Evolutionary conservation across 2,888 invertebrate genomes (phyloP).

Genomic region (Caenorhabditis uteleia): DNA sequence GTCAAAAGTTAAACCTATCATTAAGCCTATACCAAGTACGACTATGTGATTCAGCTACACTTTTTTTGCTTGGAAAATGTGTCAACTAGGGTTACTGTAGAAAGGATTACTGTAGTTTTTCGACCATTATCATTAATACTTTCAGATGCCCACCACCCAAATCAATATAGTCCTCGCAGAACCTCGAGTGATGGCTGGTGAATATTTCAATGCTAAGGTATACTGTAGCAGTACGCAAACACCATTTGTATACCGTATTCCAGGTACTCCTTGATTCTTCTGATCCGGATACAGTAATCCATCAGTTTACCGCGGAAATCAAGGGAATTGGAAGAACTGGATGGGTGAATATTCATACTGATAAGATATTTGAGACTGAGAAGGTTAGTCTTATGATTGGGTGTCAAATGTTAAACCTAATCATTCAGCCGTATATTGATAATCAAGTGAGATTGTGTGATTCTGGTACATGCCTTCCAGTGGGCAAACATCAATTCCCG

Average conservation of each 20-base stretch:
- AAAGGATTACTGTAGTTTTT: no score
- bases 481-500: constrained; percentile 65
- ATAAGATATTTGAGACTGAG: constrained; percentile 68
- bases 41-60: no score
- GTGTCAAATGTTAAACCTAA: background rate
- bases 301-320: constrained; percentile 47
- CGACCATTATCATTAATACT: constrained; percentile 7
- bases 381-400: constrained; percentile 42
- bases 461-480: constrained; percentile 44
- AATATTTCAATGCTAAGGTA: constrained; percentile 57
- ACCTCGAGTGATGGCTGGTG: constrained; percentile 62
- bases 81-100: no score
- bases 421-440: constrained; percentile 50
- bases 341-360: constrained; percentile 69
- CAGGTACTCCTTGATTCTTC: constrained; percentile 62
- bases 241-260: background rate
- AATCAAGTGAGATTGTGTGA: constrained; percentile 49
- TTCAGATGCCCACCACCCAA: constrained; percentile 68
- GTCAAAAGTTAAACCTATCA: no score
- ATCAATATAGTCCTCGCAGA: constrained; percentile 62
- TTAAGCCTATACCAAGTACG: no score
- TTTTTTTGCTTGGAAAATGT: no score
- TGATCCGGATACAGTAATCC: constrained; percentile 62
- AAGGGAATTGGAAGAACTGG: constrained; percentile 60
- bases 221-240: background rate